Conservation (phyloP, 2,888 invertebrate species). For the Zhuqinia jingwanae region DNA sequence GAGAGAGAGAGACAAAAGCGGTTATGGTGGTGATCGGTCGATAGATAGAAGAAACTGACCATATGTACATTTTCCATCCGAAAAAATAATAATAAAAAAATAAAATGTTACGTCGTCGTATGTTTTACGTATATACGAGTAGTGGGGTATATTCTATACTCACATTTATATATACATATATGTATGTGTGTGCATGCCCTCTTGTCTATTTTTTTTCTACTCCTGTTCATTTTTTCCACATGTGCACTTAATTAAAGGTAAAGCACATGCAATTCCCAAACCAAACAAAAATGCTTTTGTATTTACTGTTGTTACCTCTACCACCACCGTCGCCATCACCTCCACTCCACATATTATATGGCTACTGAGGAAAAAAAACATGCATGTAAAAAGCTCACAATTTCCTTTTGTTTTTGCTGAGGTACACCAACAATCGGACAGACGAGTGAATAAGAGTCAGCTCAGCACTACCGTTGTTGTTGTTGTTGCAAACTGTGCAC, state of each 20-base stretch:
- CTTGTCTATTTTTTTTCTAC: conserved; percentile 39
- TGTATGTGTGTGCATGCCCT: conserved; percentile 13
- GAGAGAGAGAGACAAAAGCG: not conserved
- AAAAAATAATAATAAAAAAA: no score
- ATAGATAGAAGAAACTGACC: conserved; percentile 35
- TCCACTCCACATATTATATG: no score
- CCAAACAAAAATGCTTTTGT: conserved; percentile 51
- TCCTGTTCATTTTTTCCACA: conserved; percentile 52
- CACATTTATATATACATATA: not conserved
- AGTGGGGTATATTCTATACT: no score
- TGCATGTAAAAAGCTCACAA: conserved; percentile 17
- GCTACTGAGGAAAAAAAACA: conserved; percentile 24
- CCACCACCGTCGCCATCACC: not conserved
- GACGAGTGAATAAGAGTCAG: conserved; percentile 3
- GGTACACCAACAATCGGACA: not conserved
- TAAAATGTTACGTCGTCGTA: not conserved
- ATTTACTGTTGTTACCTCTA: conserved; percentile 14
- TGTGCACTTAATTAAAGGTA: conserved; percentile 71
- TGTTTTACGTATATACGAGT: not conserved
- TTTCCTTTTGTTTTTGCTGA: not conserved
- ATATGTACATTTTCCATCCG: not conserved
- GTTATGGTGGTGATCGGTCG: conserved; percentile 41
- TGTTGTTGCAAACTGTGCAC: no score
- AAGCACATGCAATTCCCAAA: conserved; percentile 67
- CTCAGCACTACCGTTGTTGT: not conserved